These are phyloP conservation scores for Actinostola sp. DNA, from an alignment of 92 coral and sea anemone species.

Conservation along the genomic window DNA sequence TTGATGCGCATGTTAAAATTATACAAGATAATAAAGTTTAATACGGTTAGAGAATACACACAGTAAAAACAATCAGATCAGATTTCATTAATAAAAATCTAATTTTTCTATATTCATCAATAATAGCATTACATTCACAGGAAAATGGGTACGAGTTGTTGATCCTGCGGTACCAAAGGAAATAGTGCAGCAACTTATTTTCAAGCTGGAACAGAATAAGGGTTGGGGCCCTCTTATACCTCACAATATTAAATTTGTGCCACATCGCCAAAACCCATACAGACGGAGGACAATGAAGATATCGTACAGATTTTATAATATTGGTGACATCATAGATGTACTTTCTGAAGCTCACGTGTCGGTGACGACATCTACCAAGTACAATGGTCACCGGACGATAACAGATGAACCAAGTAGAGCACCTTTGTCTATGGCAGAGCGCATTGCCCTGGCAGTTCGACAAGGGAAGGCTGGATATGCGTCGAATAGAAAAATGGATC, in stretches of 20 bases:
- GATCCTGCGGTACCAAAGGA: not conserved
- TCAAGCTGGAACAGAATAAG: not conserved
- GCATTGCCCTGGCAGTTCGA: not conserved
- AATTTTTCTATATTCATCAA: too few relatives aligned
- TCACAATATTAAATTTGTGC: not conserved
- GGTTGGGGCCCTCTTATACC: not conserved
- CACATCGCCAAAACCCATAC: slow-evolving; percentile 9
- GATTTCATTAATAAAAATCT: too few relatives aligned
- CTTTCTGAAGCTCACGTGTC: not conserved
- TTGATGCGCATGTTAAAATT: too few relatives aligned
- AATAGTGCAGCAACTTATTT: not conserved
- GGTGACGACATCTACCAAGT: not conserved
- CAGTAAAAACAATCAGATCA: too few relatives aligned
- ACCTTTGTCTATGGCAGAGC: not conserved
- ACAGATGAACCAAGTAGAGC: too few relatives aligned
- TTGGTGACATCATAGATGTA: not conserved
- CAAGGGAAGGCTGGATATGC: not conserved
- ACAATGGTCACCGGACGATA: not conserved
- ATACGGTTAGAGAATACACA: too few relatives aligned
- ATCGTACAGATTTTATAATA: not conserved
- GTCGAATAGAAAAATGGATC: not conserved
- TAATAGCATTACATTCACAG: not conserved
- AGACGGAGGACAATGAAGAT: not conserved
- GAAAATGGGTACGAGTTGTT: not conserved
- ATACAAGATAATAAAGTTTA: too few relatives aligned